Evolutionary conservation across 2,888 invertebrate species (phyloP), one percentile per base, ranked within the genome.

Genomic region (Euzophera pinguis): DNA sequence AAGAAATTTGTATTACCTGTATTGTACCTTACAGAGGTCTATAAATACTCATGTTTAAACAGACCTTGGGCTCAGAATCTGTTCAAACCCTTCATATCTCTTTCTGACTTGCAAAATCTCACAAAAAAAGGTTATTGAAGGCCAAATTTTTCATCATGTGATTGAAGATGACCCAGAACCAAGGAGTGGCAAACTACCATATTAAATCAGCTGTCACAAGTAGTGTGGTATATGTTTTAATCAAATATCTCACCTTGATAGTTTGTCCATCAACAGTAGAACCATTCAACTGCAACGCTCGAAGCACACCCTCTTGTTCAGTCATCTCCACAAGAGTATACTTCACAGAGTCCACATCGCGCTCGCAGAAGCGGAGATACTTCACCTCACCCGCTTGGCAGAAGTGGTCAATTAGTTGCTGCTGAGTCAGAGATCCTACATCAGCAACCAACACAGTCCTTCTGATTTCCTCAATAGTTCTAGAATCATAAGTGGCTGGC

Each of bases 401-500:
- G 77, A 99, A 98, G 78, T 96, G 96, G 55, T 96, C 95, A 73
- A 98, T 93, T n/a, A 99, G 84, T 67, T 97, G 96, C 59, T 98
- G 96, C 4, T 95, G 91, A 6, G 94, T 93, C 56, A 93, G 89
- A 17, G 93, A 81, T 56, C 95, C 94, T 29, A 98, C 92, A 74
- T 98, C 97, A 50, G 95, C 93, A 1, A 98, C 93, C 52, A 98
- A 91, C 7, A 99, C 91, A 0, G 99, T 99, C 59, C 99, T 92
- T 22, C 99, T 92, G 22, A 99, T 98, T 87, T 99, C 99, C 81
- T 99, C 99, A 56, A 98, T 96, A 81, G 96, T 96, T 13, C 95
- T 92, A 2, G 95, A 94, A 79, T 98, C 98, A 67, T 95, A 94
- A 54, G 95, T 94, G 0, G 96, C 95, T 6, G 98, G 97, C 52